Conservation (phyloP, 2,113 vertebrate genomes). For the Dendrocopos noguchii region DNA sequence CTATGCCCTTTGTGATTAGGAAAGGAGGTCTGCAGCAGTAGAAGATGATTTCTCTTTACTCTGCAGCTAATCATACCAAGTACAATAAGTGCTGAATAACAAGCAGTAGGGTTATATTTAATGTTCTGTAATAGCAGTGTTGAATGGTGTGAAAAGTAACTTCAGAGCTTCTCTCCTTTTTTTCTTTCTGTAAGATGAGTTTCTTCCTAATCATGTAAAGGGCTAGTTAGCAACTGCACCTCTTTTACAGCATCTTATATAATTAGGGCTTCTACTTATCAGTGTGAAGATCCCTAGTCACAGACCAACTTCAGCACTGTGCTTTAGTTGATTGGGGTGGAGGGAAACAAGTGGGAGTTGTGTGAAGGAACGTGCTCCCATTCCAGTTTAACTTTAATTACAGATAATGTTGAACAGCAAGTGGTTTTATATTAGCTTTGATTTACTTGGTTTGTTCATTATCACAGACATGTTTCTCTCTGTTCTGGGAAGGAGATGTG, state of each 20-base stretch:
- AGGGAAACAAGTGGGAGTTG: not conserved
- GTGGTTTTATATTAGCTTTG: not conserved
- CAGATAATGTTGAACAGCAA: conserved; percentile 4
- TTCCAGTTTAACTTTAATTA: conserved; percentile 52
- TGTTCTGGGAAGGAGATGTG: not conserved
- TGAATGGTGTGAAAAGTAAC: not conserved
- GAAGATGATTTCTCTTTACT: not conserved
- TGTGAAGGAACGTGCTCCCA: conserved; percentile 17
- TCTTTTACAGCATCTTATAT: not conserved
- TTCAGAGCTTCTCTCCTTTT: not conserved
- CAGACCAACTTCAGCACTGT: not conserved
- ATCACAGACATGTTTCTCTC: not conserved
- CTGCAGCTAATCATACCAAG: not conserved
- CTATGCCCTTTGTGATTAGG: fast-evolving
- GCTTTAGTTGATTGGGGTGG: not conserved
- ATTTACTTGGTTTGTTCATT: conserved; percentile 37
- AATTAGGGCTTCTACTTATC: not conserved
- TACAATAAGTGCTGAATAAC: not conserved
- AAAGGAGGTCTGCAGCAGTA: not conserved
- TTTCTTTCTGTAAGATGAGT: not conserved
- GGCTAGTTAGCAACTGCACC: not conserved
- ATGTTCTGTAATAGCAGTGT: not conserved
- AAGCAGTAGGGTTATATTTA: not conserved
- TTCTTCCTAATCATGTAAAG: not conserved
- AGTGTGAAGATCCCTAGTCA: not conserved